phyloP scores from a whole-genome alignment of 2,888 invertebrate species.

The Blastobasis adustella region DNA sequence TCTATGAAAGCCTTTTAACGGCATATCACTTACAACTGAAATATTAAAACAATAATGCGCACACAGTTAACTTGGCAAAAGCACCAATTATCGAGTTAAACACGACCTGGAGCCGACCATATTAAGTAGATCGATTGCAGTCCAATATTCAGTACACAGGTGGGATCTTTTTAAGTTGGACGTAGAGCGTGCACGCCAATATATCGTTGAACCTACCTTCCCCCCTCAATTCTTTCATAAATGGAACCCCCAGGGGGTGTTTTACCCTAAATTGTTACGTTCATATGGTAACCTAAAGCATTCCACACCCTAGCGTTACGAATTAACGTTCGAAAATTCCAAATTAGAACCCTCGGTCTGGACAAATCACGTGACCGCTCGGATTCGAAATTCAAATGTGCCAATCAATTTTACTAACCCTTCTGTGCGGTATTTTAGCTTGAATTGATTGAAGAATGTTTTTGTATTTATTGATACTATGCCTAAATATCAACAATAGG shows the following conservation, averaged over 20 bases:
- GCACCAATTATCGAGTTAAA: constrained; percentile 19
- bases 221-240: constrained; percentile 12
- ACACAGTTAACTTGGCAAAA: constrained; percentile 10
- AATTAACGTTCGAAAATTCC: constrained; percentile 19
- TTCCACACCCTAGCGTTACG: constrained; percentile 22
- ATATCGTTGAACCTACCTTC: too few relatives aligned
- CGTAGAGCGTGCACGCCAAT: too few relatives aligned
- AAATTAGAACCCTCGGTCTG: constrained; percentile 21
- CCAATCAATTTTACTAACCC: constrained; percentile 18
- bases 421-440: too few relatives aligned
- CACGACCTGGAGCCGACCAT: constrained; percentile 14
- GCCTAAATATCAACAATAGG: too few relatives aligned
- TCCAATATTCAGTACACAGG: too few relatives aligned
- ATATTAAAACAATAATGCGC: constrained; percentile 24
- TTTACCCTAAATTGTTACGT: too few relatives aligned
- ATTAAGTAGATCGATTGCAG: constrained; percentile 8
- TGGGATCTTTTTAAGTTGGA: too few relatives aligned
- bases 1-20: not conserved
- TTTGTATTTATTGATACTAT: too few relatives aligned
- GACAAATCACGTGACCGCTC: constrained; percentile 16
- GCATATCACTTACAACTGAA: constrained; percentile 17
- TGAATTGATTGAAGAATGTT: too few relatives aligned
- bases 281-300: constrained; percentile 3
- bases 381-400: constrained; percentile 13
- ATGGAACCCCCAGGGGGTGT: not conserved